Conservation (phyloP, 2,113 vertebrate genomes). For the Neogale vison region DNA sequence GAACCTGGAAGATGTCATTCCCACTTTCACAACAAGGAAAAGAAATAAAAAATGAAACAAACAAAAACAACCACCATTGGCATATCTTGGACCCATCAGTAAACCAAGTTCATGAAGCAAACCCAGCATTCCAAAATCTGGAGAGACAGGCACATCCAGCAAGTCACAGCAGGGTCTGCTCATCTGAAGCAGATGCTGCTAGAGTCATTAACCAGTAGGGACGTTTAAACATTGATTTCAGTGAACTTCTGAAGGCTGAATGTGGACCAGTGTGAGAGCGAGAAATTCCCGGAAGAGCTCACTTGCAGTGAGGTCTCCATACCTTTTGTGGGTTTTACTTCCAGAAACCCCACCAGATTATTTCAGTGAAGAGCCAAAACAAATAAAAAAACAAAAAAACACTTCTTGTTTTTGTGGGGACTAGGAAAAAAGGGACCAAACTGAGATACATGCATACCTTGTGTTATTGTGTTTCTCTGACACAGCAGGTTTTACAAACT, state of each 20-base stretch:
- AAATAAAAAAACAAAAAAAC: background rate
- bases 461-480: background rate
- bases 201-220: background rate
- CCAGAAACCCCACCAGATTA: background rate
- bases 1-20: background rate
- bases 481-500: background rate
- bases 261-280: background rate
- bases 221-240: background rate
- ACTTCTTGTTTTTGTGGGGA: background rate
- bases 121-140: background rate
- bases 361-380: background rate
- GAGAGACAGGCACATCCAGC: background rate
- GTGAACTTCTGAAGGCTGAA: background rate
- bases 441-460: background rate
- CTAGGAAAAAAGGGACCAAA: background rate
- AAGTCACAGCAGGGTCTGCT: background rate
- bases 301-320: background rate
- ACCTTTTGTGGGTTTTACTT: background rate
- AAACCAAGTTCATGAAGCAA: background rate
- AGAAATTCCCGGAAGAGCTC: background rate
- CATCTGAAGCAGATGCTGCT: background rate
- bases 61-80: background rate
- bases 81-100: background rate
- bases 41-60: background rate
- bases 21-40: background rate